phyloP scores from a whole-genome alignment of 1,140 invertebrate species.

The Pantala flavescens region DNA sequence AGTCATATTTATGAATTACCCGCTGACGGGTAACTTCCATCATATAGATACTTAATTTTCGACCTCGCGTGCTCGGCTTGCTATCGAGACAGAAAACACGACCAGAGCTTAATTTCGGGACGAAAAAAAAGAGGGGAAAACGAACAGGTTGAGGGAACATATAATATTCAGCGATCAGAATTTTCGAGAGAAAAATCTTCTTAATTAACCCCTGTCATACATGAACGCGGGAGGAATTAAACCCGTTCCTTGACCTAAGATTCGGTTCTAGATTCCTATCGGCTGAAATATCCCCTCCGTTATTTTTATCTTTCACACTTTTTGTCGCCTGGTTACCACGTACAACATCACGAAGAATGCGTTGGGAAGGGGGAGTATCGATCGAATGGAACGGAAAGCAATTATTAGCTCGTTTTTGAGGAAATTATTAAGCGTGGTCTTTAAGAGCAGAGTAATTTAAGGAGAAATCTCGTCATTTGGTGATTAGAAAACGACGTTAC shows the following conservation, averaged over 20 bases:
- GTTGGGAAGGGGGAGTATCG: too few relatives aligned
- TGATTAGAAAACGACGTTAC: too few relatives aligned
- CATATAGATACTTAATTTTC: background rate
- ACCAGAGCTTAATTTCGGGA: background rate
- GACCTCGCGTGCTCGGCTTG: background rate
- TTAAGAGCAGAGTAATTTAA: too few relatives aligned
- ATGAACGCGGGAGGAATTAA: too few relatives aligned
- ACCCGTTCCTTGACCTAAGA: background rate
- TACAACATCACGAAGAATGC: too few relatives aligned
- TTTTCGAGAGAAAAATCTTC: background rate
- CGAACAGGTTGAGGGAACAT: background rate
- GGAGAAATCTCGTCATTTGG: too few relatives aligned
- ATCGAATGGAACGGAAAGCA: too few relatives aligned
- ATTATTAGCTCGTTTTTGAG: too few relatives aligned
- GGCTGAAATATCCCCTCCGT: background rate
- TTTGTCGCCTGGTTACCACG: too few relatives aligned
- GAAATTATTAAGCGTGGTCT: too few relatives aligned
- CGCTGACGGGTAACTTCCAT: background rate
- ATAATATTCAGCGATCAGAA: background rate
- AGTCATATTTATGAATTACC: slow-evolving; percentile 8
- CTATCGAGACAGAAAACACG: background rate
- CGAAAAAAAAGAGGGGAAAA: background rate
- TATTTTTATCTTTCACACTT: background rate
- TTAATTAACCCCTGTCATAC: background rate
- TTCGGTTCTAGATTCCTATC: background rate